A percentile compares a stretch with the other conserved stretches of the same genome.
phyloP scores from a whole-genome alignment of 2,797 vertebrate genomes.

The Nyctalus aviator region DNA sequence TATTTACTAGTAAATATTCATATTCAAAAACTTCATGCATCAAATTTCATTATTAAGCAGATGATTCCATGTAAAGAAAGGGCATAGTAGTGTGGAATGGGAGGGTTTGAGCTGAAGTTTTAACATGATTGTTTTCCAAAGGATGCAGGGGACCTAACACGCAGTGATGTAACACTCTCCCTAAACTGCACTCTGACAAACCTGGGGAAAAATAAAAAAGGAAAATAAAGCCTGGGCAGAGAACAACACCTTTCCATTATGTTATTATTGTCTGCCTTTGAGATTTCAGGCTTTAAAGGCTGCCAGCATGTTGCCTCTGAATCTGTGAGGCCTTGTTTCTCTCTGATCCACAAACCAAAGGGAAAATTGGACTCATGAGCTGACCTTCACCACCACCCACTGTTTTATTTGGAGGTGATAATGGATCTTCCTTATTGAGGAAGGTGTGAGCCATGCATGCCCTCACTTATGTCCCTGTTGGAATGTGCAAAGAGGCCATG shows the following conservation, averaged over 20 bases:
- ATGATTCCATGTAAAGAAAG: constrained; percentile 46
- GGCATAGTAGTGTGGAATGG: not conserved
- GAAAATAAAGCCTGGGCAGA: not conserved
- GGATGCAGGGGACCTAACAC: not conserved
- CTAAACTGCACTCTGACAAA: constrained; percentile 17
- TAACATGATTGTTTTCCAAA: constrained; percentile 46
- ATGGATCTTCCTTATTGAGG: constrained; percentile 37
- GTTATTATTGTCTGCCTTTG: not conserved
- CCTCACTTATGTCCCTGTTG: not conserved
- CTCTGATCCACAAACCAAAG: not conserved
- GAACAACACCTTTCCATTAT: not conserved
- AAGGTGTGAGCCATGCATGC: not conserved
- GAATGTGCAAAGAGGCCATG: not conserved
- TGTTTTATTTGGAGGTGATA: constrained; percentile 59
- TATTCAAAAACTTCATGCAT: constrained; percentile 52
- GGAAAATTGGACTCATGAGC: constrained; percentile 10
- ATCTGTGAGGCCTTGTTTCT: constrained; percentile 1
- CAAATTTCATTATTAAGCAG: constrained; percentile 58
- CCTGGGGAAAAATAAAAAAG: not conserved
- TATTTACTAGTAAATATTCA: constrained; percentile 63
- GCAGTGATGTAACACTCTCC: not conserved
- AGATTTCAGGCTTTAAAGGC: not conserved
- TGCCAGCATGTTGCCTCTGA: not conserved
- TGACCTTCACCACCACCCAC: constrained; percentile 39
- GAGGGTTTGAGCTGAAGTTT: not conserved